phyloP scores from a whole-genome alignment of 1,140 invertebrate species.

The Dreissena rostriformis region DNA sequence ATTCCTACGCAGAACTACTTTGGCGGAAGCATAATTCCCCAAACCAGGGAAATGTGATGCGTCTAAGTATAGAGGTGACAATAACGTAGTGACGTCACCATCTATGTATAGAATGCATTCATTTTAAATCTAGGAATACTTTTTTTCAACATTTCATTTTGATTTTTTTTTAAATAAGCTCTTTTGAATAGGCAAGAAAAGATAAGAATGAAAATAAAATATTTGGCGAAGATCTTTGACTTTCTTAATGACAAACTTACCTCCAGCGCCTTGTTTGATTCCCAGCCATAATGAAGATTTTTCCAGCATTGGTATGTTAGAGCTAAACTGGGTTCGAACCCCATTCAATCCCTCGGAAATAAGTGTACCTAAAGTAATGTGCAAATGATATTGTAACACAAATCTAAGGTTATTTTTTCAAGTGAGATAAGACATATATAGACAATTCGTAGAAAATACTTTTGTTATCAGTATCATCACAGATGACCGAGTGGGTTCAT shows the following conservation, averaged over 20 bases:
- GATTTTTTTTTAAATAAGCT: too few relatives aligned
- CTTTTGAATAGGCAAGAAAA: too few relatives aligned
- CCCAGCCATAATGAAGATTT: conserved; percentile 6
- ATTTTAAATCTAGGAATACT: neutral
- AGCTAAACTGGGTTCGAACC: neutral
- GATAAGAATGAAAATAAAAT: neutral
- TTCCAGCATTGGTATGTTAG: neutral
- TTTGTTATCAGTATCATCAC: too few relatives aligned
- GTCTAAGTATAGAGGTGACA: too few relatives aligned
- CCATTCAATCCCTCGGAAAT: neutral
- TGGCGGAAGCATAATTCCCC: too few relatives aligned
- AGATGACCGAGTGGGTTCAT: too few relatives aligned
- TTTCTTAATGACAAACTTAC: neutral
- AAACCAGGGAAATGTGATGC: too few relatives aligned
- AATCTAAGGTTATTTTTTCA: neutral
- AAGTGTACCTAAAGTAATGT: neutral
- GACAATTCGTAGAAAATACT: too few relatives aligned
- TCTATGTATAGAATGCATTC: too few relatives aligned
- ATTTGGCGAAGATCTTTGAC: too few relatives aligned
- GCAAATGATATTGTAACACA: neutral
- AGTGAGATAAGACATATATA: neutral
- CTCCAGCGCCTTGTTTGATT: conserved; percentile 9
- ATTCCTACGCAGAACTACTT: too few relatives aligned
- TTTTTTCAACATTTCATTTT: neutral
- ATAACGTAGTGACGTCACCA: too few relatives aligned